A percentile compares a stretch with the other conserved stretches of the same genome.
These are phyloP conservation scores for Amblyjoppa proteus DNA, from an alignment of 2,888 invertebrate species.

Conservation along the genomic window DNA sequence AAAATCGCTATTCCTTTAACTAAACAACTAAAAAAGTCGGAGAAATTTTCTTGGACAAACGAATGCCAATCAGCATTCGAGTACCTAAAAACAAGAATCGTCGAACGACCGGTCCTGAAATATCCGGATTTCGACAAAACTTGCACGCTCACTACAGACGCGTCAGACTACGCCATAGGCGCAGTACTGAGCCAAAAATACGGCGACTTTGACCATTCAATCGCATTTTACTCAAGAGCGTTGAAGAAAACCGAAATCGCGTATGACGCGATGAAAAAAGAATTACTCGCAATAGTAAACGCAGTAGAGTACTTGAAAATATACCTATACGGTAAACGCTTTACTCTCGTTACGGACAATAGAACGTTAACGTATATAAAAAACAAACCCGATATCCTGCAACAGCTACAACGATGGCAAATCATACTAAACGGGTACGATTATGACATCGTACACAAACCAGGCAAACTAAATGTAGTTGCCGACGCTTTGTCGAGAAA, in stretches of 20 bases:
- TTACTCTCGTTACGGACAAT: slow-evolving; percentile 53
- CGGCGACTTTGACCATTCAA: slow-evolving; percentile 73
- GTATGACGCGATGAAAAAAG: slow-evolving; percentile 80
- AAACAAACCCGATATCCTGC: slow-evolving; percentile 43
- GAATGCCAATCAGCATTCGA: too few relatives aligned
- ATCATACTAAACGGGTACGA: slow-evolving; percentile 25
- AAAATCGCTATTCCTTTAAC: too few relatives aligned
- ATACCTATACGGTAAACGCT: background rate
- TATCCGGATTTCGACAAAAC: slow-evolving; percentile 29
- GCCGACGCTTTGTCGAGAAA: slow-evolving; percentile 52
- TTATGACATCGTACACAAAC: too few relatives aligned
- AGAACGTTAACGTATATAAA: slow-evolving; percentile 50
- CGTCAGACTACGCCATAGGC: slow-evolving; percentile 63
- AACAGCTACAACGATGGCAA: slow-evolving; percentile 50
- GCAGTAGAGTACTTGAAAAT: slow-evolving; percentile 47
- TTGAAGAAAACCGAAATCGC: slow-evolving; percentile 72
- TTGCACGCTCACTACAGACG: slow-evolving; percentile 56
- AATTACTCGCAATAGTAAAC: slow-evolving; percentile 67
- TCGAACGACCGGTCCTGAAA: slow-evolving; percentile 31
- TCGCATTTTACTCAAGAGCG: slow-evolving; percentile 76
- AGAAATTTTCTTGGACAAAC: too few relatives aligned
- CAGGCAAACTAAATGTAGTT: slow-evolving; percentile 29
- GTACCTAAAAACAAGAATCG: slow-evolving; percentile 18
- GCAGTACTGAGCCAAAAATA: slow-evolving; percentile 76
- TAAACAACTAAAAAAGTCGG: too few relatives aligned